These are phyloP conservation scores for Raja brachyura DNA, from an alignment of 2,113 vertebrate species.

Conservation along the genomic window DNA sequence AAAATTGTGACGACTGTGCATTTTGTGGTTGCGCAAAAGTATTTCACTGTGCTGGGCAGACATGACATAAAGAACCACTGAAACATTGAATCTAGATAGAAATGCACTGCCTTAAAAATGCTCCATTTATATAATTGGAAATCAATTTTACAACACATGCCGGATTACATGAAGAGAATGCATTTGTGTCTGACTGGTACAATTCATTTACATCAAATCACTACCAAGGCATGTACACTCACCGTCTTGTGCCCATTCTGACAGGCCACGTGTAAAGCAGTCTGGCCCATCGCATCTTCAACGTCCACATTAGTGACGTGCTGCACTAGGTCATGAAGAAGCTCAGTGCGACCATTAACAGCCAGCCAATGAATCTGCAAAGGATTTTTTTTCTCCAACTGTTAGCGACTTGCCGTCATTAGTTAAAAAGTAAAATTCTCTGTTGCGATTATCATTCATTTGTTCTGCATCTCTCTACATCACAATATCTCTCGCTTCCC, in stretches of 20 bases:
- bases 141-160: too few species aligned
- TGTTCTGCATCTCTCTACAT: too few species aligned
- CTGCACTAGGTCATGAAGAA: constrained; percentile 92
- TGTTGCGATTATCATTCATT: not conserved
- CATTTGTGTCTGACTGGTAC: not conserved
- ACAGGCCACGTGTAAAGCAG: constrained; percentile 91
- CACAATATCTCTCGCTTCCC: too few species aligned
- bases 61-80: too few species aligned
- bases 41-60: too few species aligned
- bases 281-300: constrained; percentile 97
- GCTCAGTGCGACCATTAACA: constrained; percentile 89
- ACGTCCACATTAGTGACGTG: constrained; percentile 93
- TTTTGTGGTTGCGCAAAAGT: too few species aligned
- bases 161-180: too few species aligned
- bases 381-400: constrained; percentile 27
- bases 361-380: constrained; percentile 92
- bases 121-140: too few species aligned
- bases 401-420: not conserved
- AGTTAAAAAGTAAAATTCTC: not conserved
- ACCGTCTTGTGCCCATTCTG: constrained; percentile 97
- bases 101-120: not conserved
- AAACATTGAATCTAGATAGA: too few species aligned
- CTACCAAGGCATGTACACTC: constrained; percentile 41
- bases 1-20: too few species aligned
- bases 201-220: not conserved